Base-by-base conservation (phyloP, 1,140 invertebrate species). In the Drosophila orena region DNA sequence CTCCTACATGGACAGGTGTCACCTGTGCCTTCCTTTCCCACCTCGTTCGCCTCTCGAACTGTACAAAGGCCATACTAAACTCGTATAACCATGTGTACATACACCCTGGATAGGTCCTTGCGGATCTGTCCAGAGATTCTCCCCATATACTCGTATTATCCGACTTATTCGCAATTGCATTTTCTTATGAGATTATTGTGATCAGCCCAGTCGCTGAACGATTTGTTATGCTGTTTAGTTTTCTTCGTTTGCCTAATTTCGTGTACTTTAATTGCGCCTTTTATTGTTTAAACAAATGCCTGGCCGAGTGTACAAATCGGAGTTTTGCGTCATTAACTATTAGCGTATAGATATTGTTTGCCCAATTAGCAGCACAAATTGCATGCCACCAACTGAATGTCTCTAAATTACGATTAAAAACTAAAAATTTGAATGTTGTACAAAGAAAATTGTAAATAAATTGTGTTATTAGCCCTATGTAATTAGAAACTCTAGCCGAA, bases 181-280 rank as follows among this genome's bases (percentile, higher is more conserved):
- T 73, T 68, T 57, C 55, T 64, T 79, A 84, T 73, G 47, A 78
- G 88, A 85, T 90, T 90, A 90, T 85, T 85, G 76, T 84, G 79
- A 90, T 79, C 72, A 79, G 69, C 43, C 70, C 50, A 38, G 78
- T 79, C 47, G 70, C 71, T 77, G 69, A 73, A 71, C 65, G 69
- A 86, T 90, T 86, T 90, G 88, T 91, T 91, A 90, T 91, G 81
- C 88, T 91, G 81, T 90, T 90, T 88, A 86, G 58, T 78, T 81
- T 77, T 81, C 55, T 47, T 43, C 62, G 35, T 66, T 64, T 69
- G 27, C 47, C 66, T 71, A 76, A 71, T 68, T 79, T 56, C 52
- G 59, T 70, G 37, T 65, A 68, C 52, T 55, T 69, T 50, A 69
- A 62, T 80, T 58, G 57, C 58, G 64, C 64, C 64, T 57, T 22